Base-by-base conservation (phyloP, 2,113 vertebrate genomes). In the Scortum barcoo region DNA sequence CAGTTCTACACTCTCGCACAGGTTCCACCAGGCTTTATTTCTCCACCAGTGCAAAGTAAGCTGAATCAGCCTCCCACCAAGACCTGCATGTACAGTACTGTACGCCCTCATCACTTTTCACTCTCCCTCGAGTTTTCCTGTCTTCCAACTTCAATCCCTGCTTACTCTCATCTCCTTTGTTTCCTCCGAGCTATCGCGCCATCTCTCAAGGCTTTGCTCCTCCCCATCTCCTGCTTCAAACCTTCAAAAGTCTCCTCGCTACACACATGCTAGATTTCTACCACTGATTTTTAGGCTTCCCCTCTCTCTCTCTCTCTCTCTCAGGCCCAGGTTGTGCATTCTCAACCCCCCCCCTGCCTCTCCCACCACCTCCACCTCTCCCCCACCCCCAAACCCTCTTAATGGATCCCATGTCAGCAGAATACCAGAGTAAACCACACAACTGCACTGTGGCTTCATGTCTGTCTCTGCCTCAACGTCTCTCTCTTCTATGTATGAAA, bases 361-460 rank as follows among this genome's bases (percentile, higher is more conserved):
- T 30, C 80, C 38, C 38, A 38, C 38, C 3, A 3, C 3, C 38
- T 7, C 38, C 38, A 38, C 38, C 3, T 6, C 69, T 54, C 30
- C 36, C 48, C 80, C 40, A 20, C 56, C 71, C 69, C 17, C 51
- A 85, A 90, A 86, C 76, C 84, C 61, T 72, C 78, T 79, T 93
- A 91, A 94, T 93, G 91, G 89, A 92, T 92, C 85, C 91, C 89
- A 88, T 92, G 89, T 93, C 92, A 93, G 92, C 90, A 93, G 91
- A 94, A 93, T 93, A 91, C 91, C 91, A 91, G 86, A 88, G 87
- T 84, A 90, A 92, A 94, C 92, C 92, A 51, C 91, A 92, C 90
- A 91, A 87, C 91, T 88, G 91, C 91, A 89, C 84, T 92, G 89
- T 89, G 92, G 92, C 87, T 91, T 86, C 69, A 53, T 81, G 87